Percentiles rank a stretch among this genome's conserved stretches.
phyloP scores from a whole-genome alignment of 2,113 vertebrate genomes.

The Prunella himalayana region DNA sequence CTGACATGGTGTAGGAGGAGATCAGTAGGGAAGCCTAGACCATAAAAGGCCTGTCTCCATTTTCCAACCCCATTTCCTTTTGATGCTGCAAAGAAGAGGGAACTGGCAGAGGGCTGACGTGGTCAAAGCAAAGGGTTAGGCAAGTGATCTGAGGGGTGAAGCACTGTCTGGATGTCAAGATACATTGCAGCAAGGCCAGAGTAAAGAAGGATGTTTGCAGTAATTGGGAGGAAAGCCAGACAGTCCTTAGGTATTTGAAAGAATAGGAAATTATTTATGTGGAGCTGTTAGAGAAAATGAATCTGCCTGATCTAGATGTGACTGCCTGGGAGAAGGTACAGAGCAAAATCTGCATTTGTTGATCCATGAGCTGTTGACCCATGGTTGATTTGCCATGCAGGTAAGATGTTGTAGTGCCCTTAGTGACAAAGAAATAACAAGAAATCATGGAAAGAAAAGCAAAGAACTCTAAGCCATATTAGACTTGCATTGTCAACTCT shows the following conservation, averaged over 20 bases:
- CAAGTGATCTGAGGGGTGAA: not conserved
- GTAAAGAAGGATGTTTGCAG: not conserved
- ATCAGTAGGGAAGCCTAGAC: not conserved
- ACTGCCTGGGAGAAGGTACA: not conserved
- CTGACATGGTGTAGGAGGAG: not conserved
- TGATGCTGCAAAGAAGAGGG: not conserved
- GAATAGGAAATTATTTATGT: not conserved
- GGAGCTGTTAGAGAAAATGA: not conserved
- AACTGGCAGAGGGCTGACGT: fast-evolving
- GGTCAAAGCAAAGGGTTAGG: not conserved
- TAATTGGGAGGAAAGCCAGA: not conserved
- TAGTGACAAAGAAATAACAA: not conserved
- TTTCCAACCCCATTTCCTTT: not conserved
- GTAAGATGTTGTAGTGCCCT: not conserved
- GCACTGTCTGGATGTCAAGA: not conserved
- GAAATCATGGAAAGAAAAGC: not conserved
- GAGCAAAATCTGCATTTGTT: not conserved
- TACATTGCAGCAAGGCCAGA: not conserved
- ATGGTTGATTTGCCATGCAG: not conserved
- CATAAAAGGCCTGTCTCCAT: not conserved
- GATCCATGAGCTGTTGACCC: not conserved
- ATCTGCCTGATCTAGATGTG: not conserved
- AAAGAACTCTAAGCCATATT: not conserved
- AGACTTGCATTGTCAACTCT: not conserved
- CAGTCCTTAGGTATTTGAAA: not conserved